Percentiles rank a stretch among this genome's conserved stretches.
phyloP scores from a whole-genome alignment of 35 echinoderm and acorn worm genomes.

The Antedon bifida region DNA sequence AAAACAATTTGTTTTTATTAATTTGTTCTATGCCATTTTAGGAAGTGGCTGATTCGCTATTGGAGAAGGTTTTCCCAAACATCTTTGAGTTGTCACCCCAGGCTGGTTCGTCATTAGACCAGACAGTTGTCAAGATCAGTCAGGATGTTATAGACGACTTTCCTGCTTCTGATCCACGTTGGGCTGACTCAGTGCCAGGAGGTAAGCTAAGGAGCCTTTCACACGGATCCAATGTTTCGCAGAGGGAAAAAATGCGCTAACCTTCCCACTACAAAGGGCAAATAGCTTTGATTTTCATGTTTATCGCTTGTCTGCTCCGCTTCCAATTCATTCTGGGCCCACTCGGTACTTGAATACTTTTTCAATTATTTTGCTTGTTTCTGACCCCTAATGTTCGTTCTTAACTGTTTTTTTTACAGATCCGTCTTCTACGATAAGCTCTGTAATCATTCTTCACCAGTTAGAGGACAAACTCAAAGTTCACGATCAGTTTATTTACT shows the following conservation, averaged over 20 bases:
- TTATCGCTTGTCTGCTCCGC: no score
- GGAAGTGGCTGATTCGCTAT: conserved; percentile 63
- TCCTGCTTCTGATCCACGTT: conserved; percentile 87
- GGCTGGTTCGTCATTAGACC: conserved; percentile 50
- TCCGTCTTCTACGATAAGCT: conserved; percentile 69
- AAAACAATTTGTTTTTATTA: no score
- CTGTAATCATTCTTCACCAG: conserved; percentile 88
- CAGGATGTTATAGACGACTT: conserved; percentile 83
- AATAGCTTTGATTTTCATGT: no score
- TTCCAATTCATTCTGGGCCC: no score
- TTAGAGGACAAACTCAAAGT: conserved; percentile 96
- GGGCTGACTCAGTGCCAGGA: conserved; percentile 93
- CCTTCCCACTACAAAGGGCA: no score
- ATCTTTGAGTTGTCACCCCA: conserved; percentile 7
- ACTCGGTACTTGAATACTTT: no score
- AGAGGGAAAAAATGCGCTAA: no score
- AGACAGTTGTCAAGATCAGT: conserved; percentile 62
- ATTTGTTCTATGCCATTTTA: no score
- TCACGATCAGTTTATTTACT: conserved; percentile 66
- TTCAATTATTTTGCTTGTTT: no score
- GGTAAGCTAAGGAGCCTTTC: conserved; percentile 30
- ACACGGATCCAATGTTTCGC: no score
- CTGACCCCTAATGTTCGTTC: no score
- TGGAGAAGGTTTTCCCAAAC: conserved; percentile 60
- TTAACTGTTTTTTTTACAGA: no score